Base-by-base conservation (phyloP, 2,888 invertebrate species). In the Fragum fragum region DNA sequence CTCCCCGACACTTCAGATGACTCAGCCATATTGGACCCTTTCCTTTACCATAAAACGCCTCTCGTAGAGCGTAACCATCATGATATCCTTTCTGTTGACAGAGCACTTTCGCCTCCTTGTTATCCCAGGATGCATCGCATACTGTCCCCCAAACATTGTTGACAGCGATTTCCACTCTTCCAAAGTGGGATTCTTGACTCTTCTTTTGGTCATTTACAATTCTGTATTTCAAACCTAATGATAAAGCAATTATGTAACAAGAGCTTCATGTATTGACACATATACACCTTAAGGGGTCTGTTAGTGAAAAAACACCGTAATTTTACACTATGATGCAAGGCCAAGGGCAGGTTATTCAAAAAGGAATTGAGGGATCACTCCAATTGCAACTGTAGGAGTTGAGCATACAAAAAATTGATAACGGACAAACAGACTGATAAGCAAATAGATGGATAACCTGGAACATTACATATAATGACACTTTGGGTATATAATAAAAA, bases 41-140 rank as follows among this genome's bases (percentile, higher is more conserved):
- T 1, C 93, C 92, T 63, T 61, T 63, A 0, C 92, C 90, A 76
- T 86, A 92, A 28, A 81, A 76, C 5, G 83, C 85, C 11, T 76
- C 79, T 18, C 42, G 76, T n/a, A 90, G 69, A 0, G 90, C 87
- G 70, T 89, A 90, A 1, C 92, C 92, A 66, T 89, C 91, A 29
- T 83, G 78, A 81, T 74, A 92, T 29, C 88, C 89, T 68, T 89
- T 81, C 18, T 86, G 80, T 2, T 91, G 90, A 76, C 92, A 92
- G 32, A 92, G 80, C 0, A 97, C 97, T 86, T 96, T 95, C 0
- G 97, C 97, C 88, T 97, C 96, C 23, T 94, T 95, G 82, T 96
- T 93, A 21, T 96, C 96, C 92, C 97, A 97, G 87, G 96, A 96
- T 86, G 97, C 96, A 90, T 97, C 97, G 92, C 97, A 97, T 6